Conservation (phyloP, 64 coral and sea anemone genomes). For the Hydrozoanthus tunicans region DNA sequence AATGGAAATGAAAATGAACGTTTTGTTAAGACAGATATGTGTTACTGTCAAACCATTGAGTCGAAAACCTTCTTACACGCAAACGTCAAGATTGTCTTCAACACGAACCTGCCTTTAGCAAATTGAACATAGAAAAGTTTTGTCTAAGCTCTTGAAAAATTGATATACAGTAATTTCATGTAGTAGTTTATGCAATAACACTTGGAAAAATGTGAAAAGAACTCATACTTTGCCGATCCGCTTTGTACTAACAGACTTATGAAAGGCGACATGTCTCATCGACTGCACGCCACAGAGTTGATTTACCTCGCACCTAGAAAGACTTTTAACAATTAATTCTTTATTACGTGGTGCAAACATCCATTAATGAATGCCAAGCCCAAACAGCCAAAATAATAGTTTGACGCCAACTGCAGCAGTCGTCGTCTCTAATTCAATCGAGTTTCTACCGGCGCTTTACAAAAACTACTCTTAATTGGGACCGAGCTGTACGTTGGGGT, state of each 20-base stretch:
- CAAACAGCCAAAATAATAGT: conserved; percentile 8
- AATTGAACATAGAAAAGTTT: too few relatives aligned
- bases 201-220: too few relatives aligned
- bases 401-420: not conserved
- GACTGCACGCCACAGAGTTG: not conserved
- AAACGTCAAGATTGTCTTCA: too few relatives aligned
- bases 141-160: too few relatives aligned
- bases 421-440: conserved; percentile 48
- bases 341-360: conserved; percentile 23
- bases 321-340: conserved; percentile 34
- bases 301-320: not conserved
- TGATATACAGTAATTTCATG: too few relatives aligned
- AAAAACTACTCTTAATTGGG: conserved; percentile 12
- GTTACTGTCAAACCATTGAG: too few relatives aligned
- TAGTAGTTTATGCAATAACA: too few relatives aligned
- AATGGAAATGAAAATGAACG: too few relatives aligned
- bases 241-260: not conserved
- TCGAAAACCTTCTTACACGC: too few relatives aligned
- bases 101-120: too few relatives aligned
- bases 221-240: not conserved
- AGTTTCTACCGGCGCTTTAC: not conserved
- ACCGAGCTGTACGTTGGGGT: not conserved
- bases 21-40: too few relatives aligned
- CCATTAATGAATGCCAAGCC: conserved; percentile 20
- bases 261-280: not conserved